Conservation (phyloP, 2,113 vertebrate species). For the Dermatemys mawii region DNA sequence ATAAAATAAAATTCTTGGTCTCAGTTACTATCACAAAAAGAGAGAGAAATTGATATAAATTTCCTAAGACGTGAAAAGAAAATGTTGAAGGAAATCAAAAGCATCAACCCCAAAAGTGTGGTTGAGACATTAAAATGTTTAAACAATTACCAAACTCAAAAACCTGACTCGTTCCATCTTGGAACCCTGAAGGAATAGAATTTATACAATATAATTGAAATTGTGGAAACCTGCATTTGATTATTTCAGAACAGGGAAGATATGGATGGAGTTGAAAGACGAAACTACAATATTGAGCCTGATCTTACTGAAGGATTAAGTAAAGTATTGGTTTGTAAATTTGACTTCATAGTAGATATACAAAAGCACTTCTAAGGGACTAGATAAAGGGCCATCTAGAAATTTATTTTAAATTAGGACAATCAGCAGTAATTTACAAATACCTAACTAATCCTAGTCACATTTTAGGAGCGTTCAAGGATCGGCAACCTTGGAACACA, state of each 20-base stretch:
- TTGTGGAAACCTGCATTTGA: neutral
- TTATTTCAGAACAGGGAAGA: neutral
- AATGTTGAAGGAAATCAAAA: neutral
- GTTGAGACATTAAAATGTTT: conserved; percentile 5
- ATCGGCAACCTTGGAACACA: no score
- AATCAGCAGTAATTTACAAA: neutral
- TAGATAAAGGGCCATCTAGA: neutral
- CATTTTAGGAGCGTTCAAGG: neutral
- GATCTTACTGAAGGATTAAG: neutral
- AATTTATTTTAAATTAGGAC: neutral
- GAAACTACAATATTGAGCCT: neutral
- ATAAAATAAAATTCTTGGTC: conserved; percentile 42
- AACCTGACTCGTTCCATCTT: neutral
- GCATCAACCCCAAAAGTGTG: conserved; percentile 15
- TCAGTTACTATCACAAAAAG: conserved; percentile 42
- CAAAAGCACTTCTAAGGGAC: neutral
- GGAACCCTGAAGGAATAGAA: neutral
- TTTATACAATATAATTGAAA: neutral
- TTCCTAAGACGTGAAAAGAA: conserved; percentile 19
- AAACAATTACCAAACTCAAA: neutral
- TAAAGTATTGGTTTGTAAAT: neutral
- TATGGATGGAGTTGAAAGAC: neutral
- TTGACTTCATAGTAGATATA: neutral
- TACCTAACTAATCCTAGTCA: neutral
- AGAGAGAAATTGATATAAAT: conserved; percentile 37